These are phyloP conservation scores for Cremastinae sp. DNA, from an alignment of 2,888 invertebrate species.

Conservation along the genomic window DNA sequence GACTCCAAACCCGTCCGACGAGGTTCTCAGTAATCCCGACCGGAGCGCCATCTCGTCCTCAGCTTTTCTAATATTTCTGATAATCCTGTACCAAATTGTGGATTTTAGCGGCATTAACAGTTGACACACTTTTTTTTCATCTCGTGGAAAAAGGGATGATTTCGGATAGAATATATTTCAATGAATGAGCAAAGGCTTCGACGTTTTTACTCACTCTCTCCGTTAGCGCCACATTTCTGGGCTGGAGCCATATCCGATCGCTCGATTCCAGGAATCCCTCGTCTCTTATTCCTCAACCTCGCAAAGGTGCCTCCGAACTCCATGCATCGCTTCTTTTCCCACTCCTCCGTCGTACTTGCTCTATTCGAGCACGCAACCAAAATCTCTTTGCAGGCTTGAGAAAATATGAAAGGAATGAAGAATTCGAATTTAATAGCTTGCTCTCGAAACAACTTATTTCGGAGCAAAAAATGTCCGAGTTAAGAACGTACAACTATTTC, in stretches of 20 bases:
- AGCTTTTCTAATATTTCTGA: neutral
- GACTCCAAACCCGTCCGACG: too few species aligned
- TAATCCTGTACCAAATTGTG: too few species aligned
- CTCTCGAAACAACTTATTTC: too few species aligned
- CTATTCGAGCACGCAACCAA: too few species aligned
- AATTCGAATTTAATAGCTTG: too few species aligned
- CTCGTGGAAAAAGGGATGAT: slow-evolving; percentile 1
- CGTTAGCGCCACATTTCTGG: slow-evolving; percentile 69
- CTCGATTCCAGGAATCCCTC: slow-evolving; percentile 69
- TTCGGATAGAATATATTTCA: slow-evolving; percentile 65
- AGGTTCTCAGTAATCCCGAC: neutral
- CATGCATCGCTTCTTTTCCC: too few species aligned
- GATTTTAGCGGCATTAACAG: too few species aligned
- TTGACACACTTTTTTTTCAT: slow-evolving; percentile 7
- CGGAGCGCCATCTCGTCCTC: neutral
- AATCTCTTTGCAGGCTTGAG: too few species aligned
- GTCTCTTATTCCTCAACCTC: slow-evolving; percentile 66
- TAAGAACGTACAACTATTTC: too few species aligned
- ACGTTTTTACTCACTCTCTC: slow-evolving; percentile 61
- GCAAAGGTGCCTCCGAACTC: slow-evolving; percentile 65
- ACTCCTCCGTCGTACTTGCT: neutral
- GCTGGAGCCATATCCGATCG: slow-evolving; percentile 70
- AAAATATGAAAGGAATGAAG: too few species aligned
- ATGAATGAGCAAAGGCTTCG: slow-evolving; percentile 75
- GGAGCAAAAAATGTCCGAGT: too few species aligned